Conservation (phyloP, 1,140 invertebrate species). For the Drosophila kanapiae region DNA sequence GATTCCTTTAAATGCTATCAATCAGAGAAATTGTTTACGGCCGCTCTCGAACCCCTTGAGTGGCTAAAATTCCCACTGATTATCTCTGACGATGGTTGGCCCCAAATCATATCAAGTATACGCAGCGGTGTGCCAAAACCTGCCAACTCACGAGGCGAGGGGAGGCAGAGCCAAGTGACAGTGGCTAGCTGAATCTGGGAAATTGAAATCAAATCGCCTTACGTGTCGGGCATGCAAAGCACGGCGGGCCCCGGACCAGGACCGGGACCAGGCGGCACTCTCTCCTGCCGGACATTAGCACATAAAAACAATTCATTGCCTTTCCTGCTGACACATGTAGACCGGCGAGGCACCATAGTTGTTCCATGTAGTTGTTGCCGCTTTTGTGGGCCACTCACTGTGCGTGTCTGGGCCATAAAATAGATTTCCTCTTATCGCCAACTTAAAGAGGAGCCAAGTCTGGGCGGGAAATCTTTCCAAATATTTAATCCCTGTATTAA, state of each 20-base stretch:
- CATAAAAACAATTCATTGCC: constrained; percentile 81
- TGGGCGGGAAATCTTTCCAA: constrained; percentile 4
- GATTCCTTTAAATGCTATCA: constrained; percentile 14
- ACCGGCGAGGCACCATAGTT: neutral
- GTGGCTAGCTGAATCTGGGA: constrained; percentile 76
- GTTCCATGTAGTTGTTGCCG: constrained; percentile 21
- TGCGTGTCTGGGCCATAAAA: constrained; percentile 64
- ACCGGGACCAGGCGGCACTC: neutral
- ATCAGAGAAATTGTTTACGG: constrained; percentile 21
- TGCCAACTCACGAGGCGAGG: constrained; percentile 28
- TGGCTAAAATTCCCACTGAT: constrained; percentile 53
- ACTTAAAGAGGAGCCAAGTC: constrained; percentile 8
- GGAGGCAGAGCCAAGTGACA: constrained; percentile 20
- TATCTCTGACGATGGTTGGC: constrained; percentile 24
- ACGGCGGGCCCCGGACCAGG: constrained; percentile 5
- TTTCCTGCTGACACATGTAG: constrained; percentile 75
- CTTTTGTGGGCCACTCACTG: constrained; percentile 23
- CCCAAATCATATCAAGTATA: constrained; percentile 23
- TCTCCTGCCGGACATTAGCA: constrained; percentile 63
- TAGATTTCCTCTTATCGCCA: constrained; percentile 25
- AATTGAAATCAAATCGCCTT: constrained; percentile 85
- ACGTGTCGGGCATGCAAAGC: constrained; percentile 78
- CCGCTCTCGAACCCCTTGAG: constrained; percentile 7
- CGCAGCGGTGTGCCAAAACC: constrained; percentile 31
- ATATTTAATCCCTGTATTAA: constrained; percentile 44